A percentile compares a stretch with the other conserved stretches of the same genome.
Evolutionary conservation across 1,140 invertebrate genomes (phyloP).

Genomic region (Trachymyrmex cornetzi): DNA sequence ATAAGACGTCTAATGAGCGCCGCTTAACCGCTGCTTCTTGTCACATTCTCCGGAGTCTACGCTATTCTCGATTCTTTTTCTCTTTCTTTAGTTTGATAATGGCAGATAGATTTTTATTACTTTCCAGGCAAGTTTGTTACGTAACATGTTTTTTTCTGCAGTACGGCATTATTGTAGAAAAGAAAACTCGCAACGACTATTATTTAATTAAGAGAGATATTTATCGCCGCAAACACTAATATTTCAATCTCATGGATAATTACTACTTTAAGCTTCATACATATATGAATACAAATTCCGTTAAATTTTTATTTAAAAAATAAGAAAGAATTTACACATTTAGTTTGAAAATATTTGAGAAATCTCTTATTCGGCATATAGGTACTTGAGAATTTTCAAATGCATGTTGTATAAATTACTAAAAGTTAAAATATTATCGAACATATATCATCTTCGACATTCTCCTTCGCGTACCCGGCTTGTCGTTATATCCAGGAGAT

Average conservation of each 20-base stretch:
- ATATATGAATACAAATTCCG: neutral
- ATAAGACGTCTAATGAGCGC: conserved; percentile 57
- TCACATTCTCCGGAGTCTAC: conserved; percentile 28
- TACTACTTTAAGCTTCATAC: neutral
- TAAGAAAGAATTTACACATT: neutral
- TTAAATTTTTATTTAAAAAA: neutral
- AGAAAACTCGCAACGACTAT: neutral
- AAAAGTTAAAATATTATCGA: conserved; percentile 14
- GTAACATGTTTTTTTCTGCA: neutral
- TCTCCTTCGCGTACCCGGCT: conserved; percentile 75
- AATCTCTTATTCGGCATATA: no score
- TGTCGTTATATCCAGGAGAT: conserved; percentile 77
- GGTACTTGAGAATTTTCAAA: neutral
- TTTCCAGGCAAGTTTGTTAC: neutral
- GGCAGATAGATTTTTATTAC: neutral
- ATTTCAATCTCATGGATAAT: conserved; percentile 7
- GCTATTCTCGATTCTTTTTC: conserved; percentile 15
- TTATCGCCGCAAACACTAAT: neutral
- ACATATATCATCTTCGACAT: conserved; percentile 21
- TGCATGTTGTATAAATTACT: neutral
- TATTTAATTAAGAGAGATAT: neutral
- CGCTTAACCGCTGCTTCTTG: conserved; percentile 39
- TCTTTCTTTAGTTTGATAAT: neutral
- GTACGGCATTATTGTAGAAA: neutral
- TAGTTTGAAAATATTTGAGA: neutral